Evolutionary conservation across 2,113 vertebrate genomes (phyloP), one percentile per base, ranked within the genome.

Genomic region (Drymodes brunneopygia): DNA sequence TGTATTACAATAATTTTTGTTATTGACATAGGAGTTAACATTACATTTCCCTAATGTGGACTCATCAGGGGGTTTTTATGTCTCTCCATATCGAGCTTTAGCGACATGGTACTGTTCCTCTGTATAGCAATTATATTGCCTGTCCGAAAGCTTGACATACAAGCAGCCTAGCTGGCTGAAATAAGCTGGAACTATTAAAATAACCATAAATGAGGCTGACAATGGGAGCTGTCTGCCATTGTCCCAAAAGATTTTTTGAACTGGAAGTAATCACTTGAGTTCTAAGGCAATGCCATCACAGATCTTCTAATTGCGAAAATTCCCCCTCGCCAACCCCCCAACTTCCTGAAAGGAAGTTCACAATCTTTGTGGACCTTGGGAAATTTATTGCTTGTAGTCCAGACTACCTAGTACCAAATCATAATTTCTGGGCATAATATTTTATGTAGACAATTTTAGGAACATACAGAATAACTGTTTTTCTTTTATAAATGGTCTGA

Each of bases 251-350:
- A 95, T 96, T 98, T 98, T 96, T 79, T 98, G 97, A 97, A 98
- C 97, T 98, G 98, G 98, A 99, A 98, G 96, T 98, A 99, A 98
- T 97, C 90, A 90, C 88, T 93, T 96, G 96, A 98, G 97, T 98
- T 97, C 94, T 92, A 93, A 93, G 93, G 87, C 93, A 95, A 60
- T 82, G 56, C 91, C 82, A 97, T 98, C 96, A 94, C 94, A 70
- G 92, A 94, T 97, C 85, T 95, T 98, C 95, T 96, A 97, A 97
- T 96, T 97, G 94, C 70, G 6, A 83, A 94, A 96, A 71, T 84
- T 92, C 72, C 56, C 83, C 36, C 62, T 80, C 0, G 0, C n/a
- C 80, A 75, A 24, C 80, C 50, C 47, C 81, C 36, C 1, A 12
- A 11, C 87, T 95, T 97, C 94, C 93, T 90, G 92, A 90, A 83